Base-by-base conservation (phyloP, 2,888 invertebrate species). In the Odiellus spinosus region DNA sequence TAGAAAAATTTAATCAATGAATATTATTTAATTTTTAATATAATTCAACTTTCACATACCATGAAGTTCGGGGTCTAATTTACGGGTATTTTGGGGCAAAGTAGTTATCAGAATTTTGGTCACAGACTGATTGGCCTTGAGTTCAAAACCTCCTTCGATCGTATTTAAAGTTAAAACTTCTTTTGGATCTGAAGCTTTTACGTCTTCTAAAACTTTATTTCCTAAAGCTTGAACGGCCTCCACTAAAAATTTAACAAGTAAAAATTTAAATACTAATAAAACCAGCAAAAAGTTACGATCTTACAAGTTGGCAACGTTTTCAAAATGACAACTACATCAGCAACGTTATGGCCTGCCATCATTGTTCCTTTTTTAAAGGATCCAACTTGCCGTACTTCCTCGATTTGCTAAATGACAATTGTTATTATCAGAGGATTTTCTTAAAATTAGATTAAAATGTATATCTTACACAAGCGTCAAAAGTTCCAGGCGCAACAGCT, bases 291-390 rank as follows among this genome's bases (percentile, higher is more conserved):
- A n/a, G 3, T 38, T n/a, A 12, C 46, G 3, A 50, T 58, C 59
- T 61, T 60, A 62, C 66, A 63, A 1, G 93, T 93, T 1, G 96
- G 96, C 45, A 95, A 66, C 0, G 95, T 91, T 71, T 95, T 95
- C 53, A 96, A 74, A 53, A 96, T 88, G 1, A 96, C 91, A 1
- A 95, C 95, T 52, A 96, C 82, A 61, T 96, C 95, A 0, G 95
- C 96, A 0, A 90, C 80, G 64, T 90, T 93, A 66, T 86, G 85
- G 2, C 91, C 90, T 0, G 85, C 80, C 63, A 95, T 77, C 83
- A 96, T 91, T 0, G 96, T 96, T 2, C 95, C 93, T 62, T 96
- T 95, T 67, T 96, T 96, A 67, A 88, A 95, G 0, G 95, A 90
- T 0, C 96, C 96, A 6, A 98, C 95, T 68, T 91, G 91, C 1